phyloP scores from a whole-genome alignment of 1,140 invertebrate species.

The Caenorhabditis tropicalis region DNA sequence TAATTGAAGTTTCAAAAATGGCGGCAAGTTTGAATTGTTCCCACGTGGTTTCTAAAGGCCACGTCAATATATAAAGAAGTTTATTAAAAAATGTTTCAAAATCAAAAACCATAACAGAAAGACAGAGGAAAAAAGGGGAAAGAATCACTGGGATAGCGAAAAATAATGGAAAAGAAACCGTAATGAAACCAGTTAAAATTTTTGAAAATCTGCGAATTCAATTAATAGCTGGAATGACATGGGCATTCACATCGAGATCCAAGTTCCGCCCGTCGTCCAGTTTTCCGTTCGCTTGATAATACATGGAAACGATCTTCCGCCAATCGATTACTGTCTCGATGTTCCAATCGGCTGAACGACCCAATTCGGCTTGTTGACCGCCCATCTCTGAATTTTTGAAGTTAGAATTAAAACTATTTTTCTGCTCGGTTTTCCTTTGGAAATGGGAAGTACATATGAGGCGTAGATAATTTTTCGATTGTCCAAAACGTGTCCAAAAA shows the following conservation, averaged over 20 bases:
- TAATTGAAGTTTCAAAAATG: too few relatives aligned
- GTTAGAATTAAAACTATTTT: neutral
- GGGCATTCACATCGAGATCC: neutral
- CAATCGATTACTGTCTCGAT: conserved; percentile 70
- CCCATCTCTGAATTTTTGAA: neutral
- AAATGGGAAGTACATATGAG: too few relatives aligned
- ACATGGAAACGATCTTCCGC: conserved; percentile 69
- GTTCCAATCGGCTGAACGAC: conserved; percentile 60
- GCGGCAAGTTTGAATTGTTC: too few relatives aligned
- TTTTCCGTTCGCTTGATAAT: conserved; percentile 66
- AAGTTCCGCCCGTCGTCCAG: neutral
- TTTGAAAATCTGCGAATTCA: neutral
- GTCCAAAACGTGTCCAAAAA: too few relatives aligned
- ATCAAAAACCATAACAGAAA: neutral
- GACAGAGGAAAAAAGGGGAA: neutral
- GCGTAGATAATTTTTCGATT: neutral
- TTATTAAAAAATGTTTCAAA: conserved; percentile 3
- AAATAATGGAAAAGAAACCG: neutral
- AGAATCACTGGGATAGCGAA: neutral
- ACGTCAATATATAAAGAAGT: too few relatives aligned
- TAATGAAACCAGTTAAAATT: neutral
- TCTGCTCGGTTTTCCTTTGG: too few relatives aligned
- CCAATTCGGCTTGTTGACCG: conserved; percentile 59
- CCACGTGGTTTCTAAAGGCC: too few relatives aligned
- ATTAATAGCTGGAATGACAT: neutral